These are phyloP conservation scores for Polymixis flavicincta DNA, from an alignment of 2,888 invertebrate genomes.

Conservation along the genomic window DNA sequence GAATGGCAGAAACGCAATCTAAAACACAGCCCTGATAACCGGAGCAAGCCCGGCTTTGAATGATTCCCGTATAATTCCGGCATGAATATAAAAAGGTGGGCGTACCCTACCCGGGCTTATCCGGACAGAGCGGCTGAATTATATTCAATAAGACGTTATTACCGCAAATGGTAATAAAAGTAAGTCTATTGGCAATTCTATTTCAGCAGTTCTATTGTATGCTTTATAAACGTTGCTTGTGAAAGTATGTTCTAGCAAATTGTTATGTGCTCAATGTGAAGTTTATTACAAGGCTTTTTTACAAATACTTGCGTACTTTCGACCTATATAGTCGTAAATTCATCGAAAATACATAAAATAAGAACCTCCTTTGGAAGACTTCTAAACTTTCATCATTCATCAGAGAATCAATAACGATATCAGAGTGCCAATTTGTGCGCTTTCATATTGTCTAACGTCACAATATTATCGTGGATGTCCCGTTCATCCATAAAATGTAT, in stretches of 20 bases:
- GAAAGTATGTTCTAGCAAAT: conserved; percentile 4
- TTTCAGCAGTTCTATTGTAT: conserved; percentile 23
- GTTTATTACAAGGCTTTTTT: neutral
- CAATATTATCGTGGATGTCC: too few species aligned
- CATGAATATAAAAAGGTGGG: conserved; percentile 65
- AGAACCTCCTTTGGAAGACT: neutral
- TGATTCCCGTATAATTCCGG: conserved; percentile 59
- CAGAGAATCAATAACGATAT: neutral
- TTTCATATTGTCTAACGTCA: too few species aligned
- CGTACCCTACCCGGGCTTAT: conserved; percentile 45
- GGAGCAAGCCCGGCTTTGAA: conserved; percentile 30
- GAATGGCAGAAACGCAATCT: conserved; percentile 20
- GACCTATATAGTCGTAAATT: neutral
- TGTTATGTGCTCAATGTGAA: neutral
- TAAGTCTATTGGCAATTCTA: conserved; percentile 36
- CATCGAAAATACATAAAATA: neutral
- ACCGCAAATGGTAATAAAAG: conserved; percentile 54
- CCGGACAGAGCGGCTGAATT: conserved; percentile 47
- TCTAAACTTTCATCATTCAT: neutral
- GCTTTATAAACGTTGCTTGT: conserved; percentile 8
- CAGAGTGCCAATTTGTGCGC: too few species aligned
- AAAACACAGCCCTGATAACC: conserved; percentile 24
- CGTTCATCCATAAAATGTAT: too few species aligned
- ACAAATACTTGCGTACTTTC: neutral
- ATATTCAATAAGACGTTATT: conserved; percentile 62